These are phyloP conservation scores for Nicator chloris DNA, from an alignment of 2,113 vertebrate species.

Conservation along the genomic window DNA sequence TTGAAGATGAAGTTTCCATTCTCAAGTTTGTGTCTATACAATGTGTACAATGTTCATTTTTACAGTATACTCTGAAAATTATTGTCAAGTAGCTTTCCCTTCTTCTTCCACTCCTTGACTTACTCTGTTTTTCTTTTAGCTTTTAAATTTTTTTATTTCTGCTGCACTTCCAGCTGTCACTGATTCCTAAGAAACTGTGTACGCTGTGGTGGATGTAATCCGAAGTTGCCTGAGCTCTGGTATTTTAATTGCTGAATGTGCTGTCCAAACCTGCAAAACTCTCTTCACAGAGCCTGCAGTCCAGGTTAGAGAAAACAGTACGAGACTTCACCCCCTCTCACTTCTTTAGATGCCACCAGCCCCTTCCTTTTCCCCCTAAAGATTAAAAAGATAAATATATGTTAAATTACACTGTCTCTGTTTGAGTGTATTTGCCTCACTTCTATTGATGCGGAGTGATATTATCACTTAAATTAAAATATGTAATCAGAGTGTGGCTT, in stretches of 20 bases:
- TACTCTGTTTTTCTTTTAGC: background rate
- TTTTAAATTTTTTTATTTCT: background rate
- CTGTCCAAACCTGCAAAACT: background rate
- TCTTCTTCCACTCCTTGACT: background rate
- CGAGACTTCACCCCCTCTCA: background rate
- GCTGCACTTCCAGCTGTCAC: background rate
- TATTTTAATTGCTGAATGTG: background rate
- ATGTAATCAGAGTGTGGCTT: background rate
- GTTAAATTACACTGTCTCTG: background rate
- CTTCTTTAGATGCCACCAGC: background rate
- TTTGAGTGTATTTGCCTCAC: background rate
- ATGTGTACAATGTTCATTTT: background rate
- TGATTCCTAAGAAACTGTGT: background rate
- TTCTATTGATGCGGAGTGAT: background rate
- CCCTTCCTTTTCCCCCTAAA: background rate
- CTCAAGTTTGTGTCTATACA: background rate
- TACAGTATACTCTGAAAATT: background rate
- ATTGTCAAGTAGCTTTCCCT: background rate
- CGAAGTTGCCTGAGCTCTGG: background rate
- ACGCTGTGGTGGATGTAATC: background rate
- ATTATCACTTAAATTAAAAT: background rate
- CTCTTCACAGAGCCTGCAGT: background rate
- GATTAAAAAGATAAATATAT: background rate
- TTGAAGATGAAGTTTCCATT: background rate
- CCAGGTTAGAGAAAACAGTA: background rate